These are phyloP conservation scores for Aspidiotus rigidus DNA, from an alignment of 2,888 invertebrate genomes.

Conservation along the genomic window DNA sequence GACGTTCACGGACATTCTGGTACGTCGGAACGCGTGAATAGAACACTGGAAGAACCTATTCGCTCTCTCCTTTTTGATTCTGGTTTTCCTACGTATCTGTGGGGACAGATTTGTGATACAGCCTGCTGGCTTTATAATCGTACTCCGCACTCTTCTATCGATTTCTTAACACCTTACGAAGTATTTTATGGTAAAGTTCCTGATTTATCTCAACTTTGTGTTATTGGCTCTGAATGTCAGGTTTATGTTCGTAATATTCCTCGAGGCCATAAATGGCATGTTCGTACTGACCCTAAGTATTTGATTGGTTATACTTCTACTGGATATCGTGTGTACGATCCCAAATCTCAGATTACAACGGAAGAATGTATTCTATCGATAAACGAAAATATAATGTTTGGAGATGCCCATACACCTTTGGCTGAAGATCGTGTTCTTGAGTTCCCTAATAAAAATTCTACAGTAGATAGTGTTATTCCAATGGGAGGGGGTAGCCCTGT, in stretches of 20 bases:
- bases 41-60: neutral
- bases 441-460: neutral
- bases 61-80: too few species aligned
- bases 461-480: neutral
- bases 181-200: conserved; percentile 6
- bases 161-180: conserved; percentile 1
- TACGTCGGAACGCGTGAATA: neutral
- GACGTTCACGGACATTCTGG: neutral
- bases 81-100: too few species aligned
- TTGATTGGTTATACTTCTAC: neutral
- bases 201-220: neutral
- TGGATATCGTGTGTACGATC: conserved; percentile 7
- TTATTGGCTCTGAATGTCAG: neutral
- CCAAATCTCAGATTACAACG: neutral
- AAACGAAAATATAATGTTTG: neutral
- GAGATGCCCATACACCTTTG: neutral
- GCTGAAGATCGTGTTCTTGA: neutral
- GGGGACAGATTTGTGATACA: neutral
- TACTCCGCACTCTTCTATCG: neutral
- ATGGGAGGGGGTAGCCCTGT: neutral
- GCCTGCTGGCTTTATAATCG: neutral
- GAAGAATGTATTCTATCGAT: neutral
- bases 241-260: neutral
- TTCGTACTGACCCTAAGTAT: neutral
- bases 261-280: neutral